phyloP scores from a whole-genome alignment of 2,797 vertebrate species.

The Holocentrus rufus region DNA sequence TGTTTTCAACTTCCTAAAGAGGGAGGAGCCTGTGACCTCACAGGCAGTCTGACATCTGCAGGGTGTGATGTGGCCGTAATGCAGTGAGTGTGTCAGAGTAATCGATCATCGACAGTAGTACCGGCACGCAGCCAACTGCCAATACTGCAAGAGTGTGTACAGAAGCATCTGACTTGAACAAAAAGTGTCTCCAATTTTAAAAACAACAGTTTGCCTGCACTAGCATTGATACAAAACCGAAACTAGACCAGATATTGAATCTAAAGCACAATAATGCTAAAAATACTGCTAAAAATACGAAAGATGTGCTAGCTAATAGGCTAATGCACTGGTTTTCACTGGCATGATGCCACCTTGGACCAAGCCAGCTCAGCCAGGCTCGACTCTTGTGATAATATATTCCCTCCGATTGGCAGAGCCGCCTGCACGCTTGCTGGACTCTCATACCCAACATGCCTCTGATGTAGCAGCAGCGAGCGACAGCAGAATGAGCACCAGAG shows the following conservation, averaged over 20 bases:
- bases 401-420: no score
- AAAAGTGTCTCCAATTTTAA: not conserved
- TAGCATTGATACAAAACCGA: no score
- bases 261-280: not conserved
- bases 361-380: no score
- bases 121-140: slow-evolving; percentile 27
- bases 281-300: no score
- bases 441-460: no score
- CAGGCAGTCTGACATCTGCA: slow-evolving; percentile 18
- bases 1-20: slow-evolving; percentile 11
- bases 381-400: no score
- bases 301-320: no score
- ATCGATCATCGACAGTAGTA: slow-evolving; percentile 49
- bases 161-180: not conserved
- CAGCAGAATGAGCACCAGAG: no score
- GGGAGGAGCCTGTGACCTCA: slow-evolving; percentile 11
- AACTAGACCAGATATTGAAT: not conserved
- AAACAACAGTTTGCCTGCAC: not conserved
- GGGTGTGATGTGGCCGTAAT: not conserved
- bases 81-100: slow-evolving; percentile 5
- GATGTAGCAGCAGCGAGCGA: no score
- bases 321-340: no score
- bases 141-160: not conserved
- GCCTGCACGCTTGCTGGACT: no score
- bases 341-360: no score